A percentile compares a stretch with the other conserved stretches of the same genome.
These are phyloP conservation scores for Polypterus senegalus DNA, from an alignment of 2,113 vertebrate genomes.

Conservation along the genomic window DNA sequence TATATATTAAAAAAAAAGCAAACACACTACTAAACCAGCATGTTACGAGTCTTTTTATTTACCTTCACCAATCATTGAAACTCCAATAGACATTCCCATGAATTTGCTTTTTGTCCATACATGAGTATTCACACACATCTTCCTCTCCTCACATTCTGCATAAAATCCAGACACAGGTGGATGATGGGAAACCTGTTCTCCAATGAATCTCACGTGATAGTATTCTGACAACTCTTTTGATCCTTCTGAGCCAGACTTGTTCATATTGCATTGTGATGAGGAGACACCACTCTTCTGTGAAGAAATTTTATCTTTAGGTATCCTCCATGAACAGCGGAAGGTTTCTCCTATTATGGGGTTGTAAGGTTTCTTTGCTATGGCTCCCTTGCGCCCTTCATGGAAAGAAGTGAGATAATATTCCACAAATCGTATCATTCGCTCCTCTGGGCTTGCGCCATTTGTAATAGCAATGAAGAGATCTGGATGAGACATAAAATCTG, in stretches of 20 bases:
- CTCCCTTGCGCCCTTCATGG: conserved; percentile 92
- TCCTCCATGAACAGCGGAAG: conserved; percentile 92
- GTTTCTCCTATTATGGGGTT: conserved; percentile 96
- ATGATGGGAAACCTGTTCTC: conserved; percentile 95
- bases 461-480: conserved; percentile 82
- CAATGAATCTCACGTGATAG: conserved; percentile 79
- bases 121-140: conserved; percentile 86
- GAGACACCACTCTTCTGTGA: conserved; percentile 18
- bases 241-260: conserved; percentile 23
- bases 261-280: conserved; percentile 22
- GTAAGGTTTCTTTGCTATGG: conserved; percentile 95
- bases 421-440: conserved; percentile 89
- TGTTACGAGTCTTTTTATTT: conserved; percentile 19
- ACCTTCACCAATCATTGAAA: conserved; percentile 96
- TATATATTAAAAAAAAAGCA: too few species aligned
- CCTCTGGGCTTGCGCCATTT: conserved; percentile 62
- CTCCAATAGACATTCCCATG: conserved; percentile 97
- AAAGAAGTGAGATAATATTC: conserved; percentile 98
- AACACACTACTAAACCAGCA: too few species aligned
- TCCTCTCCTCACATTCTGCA: conserved; percentile 80
- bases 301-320: conserved; percentile 37
- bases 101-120: conserved; percentile 99
- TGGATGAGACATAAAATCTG: conserved; percentile 95
- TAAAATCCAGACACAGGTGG: conserved; percentile 97
- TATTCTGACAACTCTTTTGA: conserved; percentile 37